Base-by-base conservation (phyloP, 2,113 vertebrate species). In the Clarias magur region DNA sequence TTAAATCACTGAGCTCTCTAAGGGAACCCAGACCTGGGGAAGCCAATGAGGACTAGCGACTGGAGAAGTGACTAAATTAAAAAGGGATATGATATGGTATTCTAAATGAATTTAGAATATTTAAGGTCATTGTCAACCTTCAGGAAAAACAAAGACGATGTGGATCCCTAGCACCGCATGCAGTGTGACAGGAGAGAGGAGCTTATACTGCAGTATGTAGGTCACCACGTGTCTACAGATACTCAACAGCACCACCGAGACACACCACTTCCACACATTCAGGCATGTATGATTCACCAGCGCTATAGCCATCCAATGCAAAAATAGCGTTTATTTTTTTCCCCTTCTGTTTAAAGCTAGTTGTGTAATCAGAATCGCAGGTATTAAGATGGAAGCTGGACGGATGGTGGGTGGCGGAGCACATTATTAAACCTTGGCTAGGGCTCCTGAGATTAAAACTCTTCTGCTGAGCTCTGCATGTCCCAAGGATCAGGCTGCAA, bases 401-500 rank as follows among this genome's bases (percentile, higher is more conserved):
- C 89, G 91, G 88, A 80, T 73, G 84, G 87, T 88, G 87, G 80
- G 48, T 70, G 89, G 89, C 82, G 83, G 90, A 88, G 90, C 90
- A 91, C 90, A 89, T 90, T 48, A 8, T 93, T 93, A 89, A 88
- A 53, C 34, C 54, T 78, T 88, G 56, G 88, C 89, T 75, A 70
- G 72, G 85, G 89, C 87, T 82, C 72, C 85, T 82, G 88, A 90
- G 94, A 94, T 94, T 94, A 94, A n/a, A 85, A 88, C 90, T 82
- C 88, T 92, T 93, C 90, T 88, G 89, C 90, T 93, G 91, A 93
- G 90, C 93, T 87, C 92, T 91, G 92, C 94, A 88, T 90, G 92
- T 94, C 91, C 12, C 93, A 93, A 93, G 93, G 95, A 94, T 94
- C 92, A 93, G 90, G 79, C 89, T 25, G 80, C n/a, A 87, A 79